Base-by-base conservation (phyloP, 2,113 vertebrate species). In the Struthio camelus region DNA sequence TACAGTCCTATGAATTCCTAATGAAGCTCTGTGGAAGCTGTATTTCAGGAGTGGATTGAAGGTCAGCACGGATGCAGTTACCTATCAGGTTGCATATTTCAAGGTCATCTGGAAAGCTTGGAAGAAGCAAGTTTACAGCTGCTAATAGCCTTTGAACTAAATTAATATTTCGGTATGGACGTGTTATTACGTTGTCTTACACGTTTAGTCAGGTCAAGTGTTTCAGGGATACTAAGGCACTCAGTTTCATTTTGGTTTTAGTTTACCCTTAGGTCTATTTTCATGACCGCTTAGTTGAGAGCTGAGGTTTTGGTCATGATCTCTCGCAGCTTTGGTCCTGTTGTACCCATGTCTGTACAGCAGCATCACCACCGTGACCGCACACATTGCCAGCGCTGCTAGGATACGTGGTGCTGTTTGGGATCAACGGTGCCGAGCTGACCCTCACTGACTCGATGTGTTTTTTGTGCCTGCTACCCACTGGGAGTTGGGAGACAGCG, bases 341-440 rank as follows among this genome's bases (percentile, higher is more conserved):
- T 25, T 50, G 72, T 30, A 34, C 28, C 44, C 3, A 0, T 18
- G 14, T 62, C 44, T 40, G 15, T 80, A 48, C 20, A 80, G n/a
- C 62, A 88, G 18, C 42, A 65, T 72, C 1, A 0, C 48, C 53
- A 56, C 44, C 11, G 6, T 11, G 32, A 56, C 24, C 54, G 27
- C 27, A 51, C 69, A 65, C 25, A 32, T 85, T 58, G 36, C 24
- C 36, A 54, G 14, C 25, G 14, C 3, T 1, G 20, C 20, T 36
- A 22, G 6, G 10, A 22, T 36, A 40, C 0, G 0, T 42, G 48
- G 14, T 53, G 53, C 10, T 8, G 0, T 71, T 91, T 1, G 3
- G 61, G 36, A 53, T 56, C 0, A 0, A n/a, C 40, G 5, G n/a
- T 72, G 42, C 1, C 1, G 20, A 40, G 34, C 2, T 75, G 70